These are phyloP conservation scores for Linyphia triangularis DNA, from an alignment of 2,888 invertebrate species.

Conservation along the genomic window DNA sequence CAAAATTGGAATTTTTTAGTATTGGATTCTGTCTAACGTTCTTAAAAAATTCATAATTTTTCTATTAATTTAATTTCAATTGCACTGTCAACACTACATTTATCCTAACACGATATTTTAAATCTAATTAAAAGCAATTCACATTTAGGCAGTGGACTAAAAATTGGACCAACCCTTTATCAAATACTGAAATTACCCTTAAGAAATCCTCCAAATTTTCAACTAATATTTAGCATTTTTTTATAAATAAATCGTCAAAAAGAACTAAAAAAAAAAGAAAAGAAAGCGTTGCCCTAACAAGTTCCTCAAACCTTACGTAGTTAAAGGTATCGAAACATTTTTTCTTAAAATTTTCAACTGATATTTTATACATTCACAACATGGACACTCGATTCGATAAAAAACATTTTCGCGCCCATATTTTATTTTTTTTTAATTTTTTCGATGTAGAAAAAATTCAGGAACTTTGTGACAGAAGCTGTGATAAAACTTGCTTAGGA, in stretches of 20 bases:
- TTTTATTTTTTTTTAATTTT: slow-evolving; percentile 70
- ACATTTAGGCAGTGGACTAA: slow-evolving; percentile 33
- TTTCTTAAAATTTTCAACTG: slow-evolving; percentile 69
- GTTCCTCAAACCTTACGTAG: slow-evolving; percentile 61
- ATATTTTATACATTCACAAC: slow-evolving; percentile 75
- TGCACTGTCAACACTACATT: neutral
- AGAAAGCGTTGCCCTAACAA: slow-evolving; percentile 64
- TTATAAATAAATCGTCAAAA: neutral
- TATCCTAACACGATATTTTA: neutral
- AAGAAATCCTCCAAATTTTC: neutral
- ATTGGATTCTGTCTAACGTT: too few relatives aligned
- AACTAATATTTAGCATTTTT: neutral
- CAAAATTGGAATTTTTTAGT: too few relatives aligned
- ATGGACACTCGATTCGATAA: slow-evolving; percentile 68
- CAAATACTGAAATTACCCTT: neutral
- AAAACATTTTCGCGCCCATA: slow-evolving; percentile 68
- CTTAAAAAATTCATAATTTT: too few relatives aligned
- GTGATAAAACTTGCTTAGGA: slow-evolving; percentile 73
- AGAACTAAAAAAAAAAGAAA: neutral
- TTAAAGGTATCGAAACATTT: slow-evolving; percentile 65
- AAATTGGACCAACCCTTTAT: neutral
- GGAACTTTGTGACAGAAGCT: slow-evolving; percentile 75
- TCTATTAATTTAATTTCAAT: too few relatives aligned
- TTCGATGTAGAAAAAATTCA: slow-evolving; percentile 76
- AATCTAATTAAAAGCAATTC: neutral